A percentile compares a stretch with the other conserved stretches of the same genome.
These are phyloP conservation scores for Morpho achilles DNA, from an alignment of 2,888 invertebrate species.

Conservation along the genomic window DNA sequence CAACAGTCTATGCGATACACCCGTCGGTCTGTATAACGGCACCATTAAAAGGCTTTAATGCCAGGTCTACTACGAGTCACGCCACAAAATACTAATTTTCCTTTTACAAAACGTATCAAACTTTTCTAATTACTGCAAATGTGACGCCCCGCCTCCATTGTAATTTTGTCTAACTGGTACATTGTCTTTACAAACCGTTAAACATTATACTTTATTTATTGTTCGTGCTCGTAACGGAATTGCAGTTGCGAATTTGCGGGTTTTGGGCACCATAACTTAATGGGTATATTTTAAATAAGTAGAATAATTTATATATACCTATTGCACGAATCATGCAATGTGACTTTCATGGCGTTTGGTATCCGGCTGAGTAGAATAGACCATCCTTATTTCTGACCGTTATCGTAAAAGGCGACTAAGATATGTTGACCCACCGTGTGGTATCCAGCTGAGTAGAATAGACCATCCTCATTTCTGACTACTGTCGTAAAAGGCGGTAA, in stretches of 20 bases:
- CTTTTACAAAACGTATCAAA: slow-evolving; percentile 66
- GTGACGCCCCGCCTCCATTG: slow-evolving; percentile 59
- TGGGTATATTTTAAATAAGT: too few relatives aligned
- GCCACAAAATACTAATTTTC: slow-evolving; percentile 70
- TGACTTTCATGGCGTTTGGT: too few relatives aligned
- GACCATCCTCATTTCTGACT: too few relatives aligned
- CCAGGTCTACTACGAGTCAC: slow-evolving; percentile 57
- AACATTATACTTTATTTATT: slow-evolving; percentile 22
- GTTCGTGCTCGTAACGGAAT: slow-evolving; percentile 9
- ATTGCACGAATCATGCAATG: too few relatives aligned
- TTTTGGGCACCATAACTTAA: not conserved
- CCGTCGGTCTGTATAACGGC: slow-evolving; percentile 34
- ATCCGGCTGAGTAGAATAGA: too few relatives aligned
- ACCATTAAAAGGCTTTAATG: slow-evolving; percentile 56
- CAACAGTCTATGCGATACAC: slow-evolving; percentile 23
- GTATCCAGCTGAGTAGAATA: too few relatives aligned
- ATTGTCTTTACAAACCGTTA: slow-evolving; percentile 20
- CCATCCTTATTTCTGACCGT: too few relatives aligned
- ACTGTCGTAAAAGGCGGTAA: too few relatives aligned
- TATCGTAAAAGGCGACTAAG: too few relatives aligned
- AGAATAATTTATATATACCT: too few relatives aligned
- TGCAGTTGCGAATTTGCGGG: slow-evolving; percentile 13
- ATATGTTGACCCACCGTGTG: too few relatives aligned
- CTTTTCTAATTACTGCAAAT: slow-evolving; percentile 71
- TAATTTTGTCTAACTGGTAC: slow-evolving; percentile 41